Evolutionary conservation across 2,888 invertebrate species (phyloP), one percentile per base, ranked within the genome.

Genomic region (Cheiracanthium punctorium): DNA sequence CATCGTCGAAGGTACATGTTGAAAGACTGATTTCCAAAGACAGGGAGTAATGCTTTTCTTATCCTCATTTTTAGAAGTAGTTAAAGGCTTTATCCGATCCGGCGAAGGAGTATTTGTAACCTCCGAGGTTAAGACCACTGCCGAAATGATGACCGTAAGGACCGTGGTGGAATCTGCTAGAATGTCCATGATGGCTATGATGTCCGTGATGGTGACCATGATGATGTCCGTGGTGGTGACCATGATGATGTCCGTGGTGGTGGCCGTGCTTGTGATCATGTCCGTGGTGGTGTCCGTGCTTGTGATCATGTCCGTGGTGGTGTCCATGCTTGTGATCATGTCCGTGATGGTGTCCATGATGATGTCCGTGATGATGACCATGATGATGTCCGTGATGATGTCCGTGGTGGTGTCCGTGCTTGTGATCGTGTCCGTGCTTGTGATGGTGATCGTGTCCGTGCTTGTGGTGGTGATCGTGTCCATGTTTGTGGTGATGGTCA

Each of bases 91-190:
- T n/a, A n/a, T n/a, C n/a, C n/a, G n/a, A n/a, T 24, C 79, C 84
- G 69, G 73, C 84, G 74, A 79, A 37, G 10, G 73, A 65, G 12
- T 85, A 85, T 52, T 77, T 85, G 41, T 74, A 85, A 24, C 84
- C 84, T 12, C 84, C 84, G 41, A 85, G 74, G 37, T 10, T 10
- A 37, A 37, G 10, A 37, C 37, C 37, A 43, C 77, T 77, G 32
- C 77, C 73, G 28, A 76, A 48, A 64, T 52, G 48, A 14, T 52
- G 58, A 64, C 74, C 48, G 41, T 77, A 33, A 52, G 24, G 24
- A 28, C 73, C 65, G 32, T 81, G 69, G 69, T 37, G 33, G 32
- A 32, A 32, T 14, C 69, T 32, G 58, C n/a, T 12, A 20, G 12
- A 70, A 30, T 79, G 80, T 8, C 30, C 28, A 17, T 74, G 73